phyloP scores from a whole-genome alignment of 2,113 vertebrate species.

The Ornithorhynchus anatinus region DNA sequence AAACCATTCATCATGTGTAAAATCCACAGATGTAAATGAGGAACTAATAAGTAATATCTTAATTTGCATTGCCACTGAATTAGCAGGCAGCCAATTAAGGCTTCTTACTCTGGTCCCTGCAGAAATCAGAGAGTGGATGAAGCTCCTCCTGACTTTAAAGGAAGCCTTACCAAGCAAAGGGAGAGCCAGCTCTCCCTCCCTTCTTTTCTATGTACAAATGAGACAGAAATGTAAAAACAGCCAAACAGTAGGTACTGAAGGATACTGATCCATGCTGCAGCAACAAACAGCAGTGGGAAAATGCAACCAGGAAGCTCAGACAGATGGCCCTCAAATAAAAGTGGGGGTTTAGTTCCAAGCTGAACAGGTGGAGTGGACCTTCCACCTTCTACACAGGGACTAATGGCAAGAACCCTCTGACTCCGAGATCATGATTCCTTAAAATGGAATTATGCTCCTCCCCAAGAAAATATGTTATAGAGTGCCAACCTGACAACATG shows the following conservation, averaged over 20 bases:
- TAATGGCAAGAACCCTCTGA: no score
- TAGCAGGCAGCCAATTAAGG: neutral
- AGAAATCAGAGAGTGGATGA: neutral
- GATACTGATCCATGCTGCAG: no score
- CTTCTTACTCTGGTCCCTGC: neutral
- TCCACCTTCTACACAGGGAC: no score
- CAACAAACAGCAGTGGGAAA: no score
- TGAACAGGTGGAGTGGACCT: no score
- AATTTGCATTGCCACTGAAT: neutral
- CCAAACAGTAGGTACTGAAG: neutral
- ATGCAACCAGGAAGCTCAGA: no score
- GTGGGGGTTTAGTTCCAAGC: no score
- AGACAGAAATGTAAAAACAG: neutral
- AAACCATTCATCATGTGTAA: neutral
- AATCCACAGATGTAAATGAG: neutral
- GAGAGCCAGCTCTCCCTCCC: no score
- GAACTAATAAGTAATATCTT: neutral
- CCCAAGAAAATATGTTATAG: no score
- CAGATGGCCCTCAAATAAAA: no score
- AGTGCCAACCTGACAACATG: neutral
- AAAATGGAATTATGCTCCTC: no score
- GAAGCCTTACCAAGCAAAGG: neutral
- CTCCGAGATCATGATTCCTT: no score
- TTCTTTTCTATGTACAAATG: neutral
- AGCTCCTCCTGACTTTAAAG: constrained; percentile 1